Evolutionary conservation across 2,113 vertebrate species (phyloP).

Genomic region (Mungos mungo): DNA sequence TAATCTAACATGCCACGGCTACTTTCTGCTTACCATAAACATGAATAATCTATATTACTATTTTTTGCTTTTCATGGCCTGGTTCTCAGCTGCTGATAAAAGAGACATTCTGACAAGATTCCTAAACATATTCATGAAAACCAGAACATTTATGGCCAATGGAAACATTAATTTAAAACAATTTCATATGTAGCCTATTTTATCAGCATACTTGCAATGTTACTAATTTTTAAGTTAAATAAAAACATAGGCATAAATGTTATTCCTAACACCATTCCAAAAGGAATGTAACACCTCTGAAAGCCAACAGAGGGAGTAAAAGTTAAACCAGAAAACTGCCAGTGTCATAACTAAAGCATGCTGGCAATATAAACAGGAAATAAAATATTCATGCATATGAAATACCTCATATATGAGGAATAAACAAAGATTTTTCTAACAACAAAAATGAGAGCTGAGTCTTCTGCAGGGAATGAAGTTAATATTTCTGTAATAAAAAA

Average conservation of each 20-base stretch:
- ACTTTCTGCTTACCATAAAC: slow-evolving; percentile 30
- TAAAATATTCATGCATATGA: slow-evolving; percentile 7
- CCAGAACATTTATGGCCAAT: background rate
- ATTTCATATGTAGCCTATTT: background rate
- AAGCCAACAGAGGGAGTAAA: slow-evolving; percentile 53
- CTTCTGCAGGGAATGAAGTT: background rate
- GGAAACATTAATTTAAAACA: slow-evolving; percentile 25
- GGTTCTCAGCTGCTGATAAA: slow-evolving; percentile 45
- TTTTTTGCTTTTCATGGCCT: background rate
- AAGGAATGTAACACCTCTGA: slow-evolving; percentile 54
- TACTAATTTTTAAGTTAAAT: slow-evolving; percentile 42
- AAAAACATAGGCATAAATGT: slow-evolving; percentile 50
- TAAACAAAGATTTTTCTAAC: slow-evolving; percentile 47
- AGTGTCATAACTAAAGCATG: slow-evolving; percentile 27
- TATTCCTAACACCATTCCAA: slow-evolving; percentile 27
- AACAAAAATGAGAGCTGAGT: background rate
- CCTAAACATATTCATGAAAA: slow-evolving; percentile 28
- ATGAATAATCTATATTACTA: background rate
- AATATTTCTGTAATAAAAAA: slow-evolving; percentile 42
- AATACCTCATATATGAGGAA: background rate
- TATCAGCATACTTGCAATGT: slow-evolving; percentile 31
- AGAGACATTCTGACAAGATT: background rate
- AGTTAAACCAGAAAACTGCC: background rate
- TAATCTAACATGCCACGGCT: background rate
- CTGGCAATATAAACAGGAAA: slow-evolving; percentile 26